A percentile compares a stretch with the other conserved stretches of the same genome.
These are phyloP conservation scores for Colletes latitarsis DNA, from an alignment of 1,140 invertebrate species.

Conservation along the genomic window DNA sequence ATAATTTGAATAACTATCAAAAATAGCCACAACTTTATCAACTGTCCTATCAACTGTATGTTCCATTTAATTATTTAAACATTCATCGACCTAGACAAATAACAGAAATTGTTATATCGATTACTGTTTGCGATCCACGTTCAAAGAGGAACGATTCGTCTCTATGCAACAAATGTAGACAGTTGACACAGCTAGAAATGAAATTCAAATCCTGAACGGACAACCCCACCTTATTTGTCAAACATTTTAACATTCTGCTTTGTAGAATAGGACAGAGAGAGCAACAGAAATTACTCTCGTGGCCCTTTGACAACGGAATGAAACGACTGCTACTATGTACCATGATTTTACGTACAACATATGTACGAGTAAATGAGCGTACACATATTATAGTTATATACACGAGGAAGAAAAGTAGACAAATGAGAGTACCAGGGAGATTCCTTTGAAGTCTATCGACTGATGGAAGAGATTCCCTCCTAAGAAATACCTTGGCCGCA, in stretches of 20 bases:
- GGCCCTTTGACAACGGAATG: slow-evolving; percentile 17
- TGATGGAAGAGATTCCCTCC: slow-evolving; percentile 4
- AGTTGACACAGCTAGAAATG: neutral
- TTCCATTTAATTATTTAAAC: too few relatives aligned
- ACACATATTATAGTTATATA: neutral
- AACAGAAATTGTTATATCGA: too few relatives aligned
- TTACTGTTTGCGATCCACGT: too few relatives aligned
- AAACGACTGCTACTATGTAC: slow-evolving; percentile 7
- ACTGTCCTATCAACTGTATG: too few relatives aligned
- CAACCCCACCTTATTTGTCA: neutral
- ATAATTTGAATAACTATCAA: too few relatives aligned
- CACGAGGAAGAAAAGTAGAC: slow-evolving; percentile 14
- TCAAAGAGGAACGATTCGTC: too few relatives aligned
- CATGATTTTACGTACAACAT: too few relatives aligned
- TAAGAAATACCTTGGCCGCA: slow-evolving; percentile 27
- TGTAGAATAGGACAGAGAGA: neutral
- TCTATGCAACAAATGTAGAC: neutral
- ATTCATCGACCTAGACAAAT: too few relatives aligned
- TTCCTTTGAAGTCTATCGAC: slow-evolving; percentile 50
- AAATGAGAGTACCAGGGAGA: slow-evolving; percentile 27
- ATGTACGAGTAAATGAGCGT: slow-evolving; percentile 3
- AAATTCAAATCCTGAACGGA: neutral
- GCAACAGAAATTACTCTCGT: neutral
- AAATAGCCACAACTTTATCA: too few relatives aligned
- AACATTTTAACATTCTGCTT: neutral